Conservation (phyloP, 2,888 invertebrate genomes). For the Ectemnius cavifrons region DNA sequence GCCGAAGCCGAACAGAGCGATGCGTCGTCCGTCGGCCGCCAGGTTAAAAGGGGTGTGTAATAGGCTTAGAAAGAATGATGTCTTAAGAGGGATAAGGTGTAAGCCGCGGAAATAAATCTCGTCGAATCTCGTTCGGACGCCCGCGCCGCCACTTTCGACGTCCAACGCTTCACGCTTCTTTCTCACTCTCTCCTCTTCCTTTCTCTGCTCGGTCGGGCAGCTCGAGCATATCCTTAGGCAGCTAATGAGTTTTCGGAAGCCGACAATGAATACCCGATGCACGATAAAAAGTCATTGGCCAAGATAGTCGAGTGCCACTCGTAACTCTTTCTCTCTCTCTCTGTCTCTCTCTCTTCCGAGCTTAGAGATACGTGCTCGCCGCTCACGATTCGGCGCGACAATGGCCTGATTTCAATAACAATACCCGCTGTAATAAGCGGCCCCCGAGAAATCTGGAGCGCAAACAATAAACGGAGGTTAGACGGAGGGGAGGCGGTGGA, state of each 20-base stretch:
- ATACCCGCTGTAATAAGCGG: conserved; percentile 23
- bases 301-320: conserved; percentile 13
- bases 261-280: conserved; percentile 42
- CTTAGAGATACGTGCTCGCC: conserved; percentile 4
- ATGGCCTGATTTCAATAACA: conserved; percentile 40
- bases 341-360: not conserved
- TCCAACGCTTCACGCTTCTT: not conserved
- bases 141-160: conserved; percentile 15
- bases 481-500: not conserved
- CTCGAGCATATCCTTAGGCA: conserved; percentile 38
- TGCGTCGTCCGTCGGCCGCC: conserved; percentile 29
- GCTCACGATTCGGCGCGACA: conserved; percentile 13
- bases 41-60: conserved; percentile 54
- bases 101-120: conserved; percentile 60
- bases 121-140: conserved; percentile 20
- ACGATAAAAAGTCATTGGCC: conserved; percentile 32
- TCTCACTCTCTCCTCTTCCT: too few relatives aligned
- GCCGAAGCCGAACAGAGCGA: not conserved
- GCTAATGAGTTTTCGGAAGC: conserved; percentile 39
- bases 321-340: not conserved
- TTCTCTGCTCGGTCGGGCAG: not conserved
- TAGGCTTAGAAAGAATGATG: conserved; percentile 61
- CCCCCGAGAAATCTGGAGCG: not conserved
- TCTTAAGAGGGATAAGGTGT: conserved; percentile 56
- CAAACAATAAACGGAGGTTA: not conserved